Conservation (phyloP, 2,113 vertebrate species). For the Rhea pennata region DNA sequence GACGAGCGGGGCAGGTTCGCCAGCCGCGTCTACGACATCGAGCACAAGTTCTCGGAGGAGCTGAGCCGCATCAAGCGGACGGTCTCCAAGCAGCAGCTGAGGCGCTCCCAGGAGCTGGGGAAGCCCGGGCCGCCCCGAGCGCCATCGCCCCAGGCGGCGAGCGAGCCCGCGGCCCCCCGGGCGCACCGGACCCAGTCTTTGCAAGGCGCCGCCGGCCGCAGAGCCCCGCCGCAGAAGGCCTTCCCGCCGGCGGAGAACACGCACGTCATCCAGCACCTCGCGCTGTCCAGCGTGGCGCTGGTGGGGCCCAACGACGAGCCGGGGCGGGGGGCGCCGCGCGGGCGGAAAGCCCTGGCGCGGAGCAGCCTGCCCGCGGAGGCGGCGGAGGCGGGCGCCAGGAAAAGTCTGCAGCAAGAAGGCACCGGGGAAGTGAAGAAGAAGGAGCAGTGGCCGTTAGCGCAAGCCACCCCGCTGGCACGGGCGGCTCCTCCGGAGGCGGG, state of each 20-base stretch:
- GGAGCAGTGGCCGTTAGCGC: constrained; percentile 53
- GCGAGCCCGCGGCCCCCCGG: constrained; percentile 58
- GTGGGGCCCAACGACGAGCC: constrained; percentile 65
- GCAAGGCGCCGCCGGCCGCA: not conserved
- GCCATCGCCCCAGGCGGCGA: constrained; percentile 70
- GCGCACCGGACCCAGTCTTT: constrained; percentile 26
- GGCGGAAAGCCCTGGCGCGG: constrained; percentile 55
- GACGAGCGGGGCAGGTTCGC: constrained; percentile 89
- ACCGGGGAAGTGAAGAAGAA: constrained; percentile 53
- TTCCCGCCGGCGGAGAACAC: constrained; percentile 20
- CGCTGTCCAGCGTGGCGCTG: constrained; percentile 60
- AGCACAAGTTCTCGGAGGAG: constrained; percentile 93
- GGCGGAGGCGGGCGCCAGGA: constrained; percentile 62
- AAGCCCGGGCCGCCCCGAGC: constrained; percentile 69
- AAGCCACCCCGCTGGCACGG: not conserved
- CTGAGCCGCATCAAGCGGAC: constrained; percentile 92
- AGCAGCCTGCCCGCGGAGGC: constrained; percentile 29
- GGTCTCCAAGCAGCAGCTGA: constrained; percentile 81
- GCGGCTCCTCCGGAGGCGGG: not conserved
- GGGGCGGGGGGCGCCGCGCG: constrained; percentile 45
- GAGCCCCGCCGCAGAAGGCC: not conserved
- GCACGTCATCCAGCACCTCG: constrained; percentile 50
- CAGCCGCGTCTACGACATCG: constrained; percentile 88
- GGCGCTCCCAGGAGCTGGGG: constrained; percentile 82
- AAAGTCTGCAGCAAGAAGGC: constrained; percentile 50